phyloP scores from a whole-genome alignment of 2,888 invertebrate genomes.

The Trissonchulus latispiculum region DNA sequence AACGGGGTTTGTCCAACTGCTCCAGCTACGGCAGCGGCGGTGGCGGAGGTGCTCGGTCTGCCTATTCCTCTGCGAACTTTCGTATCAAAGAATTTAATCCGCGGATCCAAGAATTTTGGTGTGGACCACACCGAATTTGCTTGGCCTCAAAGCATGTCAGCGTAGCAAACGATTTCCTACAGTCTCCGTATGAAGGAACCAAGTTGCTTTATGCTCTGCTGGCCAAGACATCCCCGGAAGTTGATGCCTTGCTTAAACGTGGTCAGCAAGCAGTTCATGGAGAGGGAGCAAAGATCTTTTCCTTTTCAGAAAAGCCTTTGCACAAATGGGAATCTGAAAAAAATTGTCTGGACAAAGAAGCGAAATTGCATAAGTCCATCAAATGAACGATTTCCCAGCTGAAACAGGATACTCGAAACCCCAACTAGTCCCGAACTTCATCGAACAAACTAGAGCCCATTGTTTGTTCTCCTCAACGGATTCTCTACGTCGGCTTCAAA shows the following conservation, averaged over 20 bases:
- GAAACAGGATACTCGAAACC: neutral
- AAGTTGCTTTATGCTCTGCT: neutral
- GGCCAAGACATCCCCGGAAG: neutral
- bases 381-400: neutral
- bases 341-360: neutral
- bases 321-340: constrained; percentile 14
- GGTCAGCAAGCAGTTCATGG: neutral
- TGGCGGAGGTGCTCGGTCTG: neutral
- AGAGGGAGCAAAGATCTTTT: neutral
- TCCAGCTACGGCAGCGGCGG: neutral
- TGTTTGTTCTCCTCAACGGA: neutral
- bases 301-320: neutral
- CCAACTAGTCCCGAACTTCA: neutral
- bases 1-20: neutral
- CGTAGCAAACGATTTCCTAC: neutral
- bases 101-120: neutral
- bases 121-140: neutral
- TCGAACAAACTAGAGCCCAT: neutral
- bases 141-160: neutral
- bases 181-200: neutral
- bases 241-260: neutral
- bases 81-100: neutral
- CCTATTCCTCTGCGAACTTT: neutral
- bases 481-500: neutral
- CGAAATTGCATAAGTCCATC: neutral